These are phyloP conservation scores for Calliphora vicina DNA, from an alignment of 1,140 invertebrate genomes.

Conservation along the genomic window DNA sequence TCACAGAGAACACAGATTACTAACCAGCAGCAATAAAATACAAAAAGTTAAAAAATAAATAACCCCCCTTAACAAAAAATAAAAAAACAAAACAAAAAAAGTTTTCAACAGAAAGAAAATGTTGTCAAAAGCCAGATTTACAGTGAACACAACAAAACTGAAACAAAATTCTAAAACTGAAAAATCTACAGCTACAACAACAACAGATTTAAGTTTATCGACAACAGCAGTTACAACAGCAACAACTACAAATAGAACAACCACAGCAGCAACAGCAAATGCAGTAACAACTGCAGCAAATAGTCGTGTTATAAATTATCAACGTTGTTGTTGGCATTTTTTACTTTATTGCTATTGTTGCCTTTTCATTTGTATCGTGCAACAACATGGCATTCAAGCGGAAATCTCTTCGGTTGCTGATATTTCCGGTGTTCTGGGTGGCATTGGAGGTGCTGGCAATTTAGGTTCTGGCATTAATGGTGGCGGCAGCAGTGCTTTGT, in stretches of 20 bases:
- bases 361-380: slow-evolving; percentile 12
- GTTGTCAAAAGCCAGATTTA: neutral
- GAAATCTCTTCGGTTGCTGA: slow-evolving; percentile 36
- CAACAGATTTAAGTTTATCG: neutral
- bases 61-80: too few relatives aligned
- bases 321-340: slow-evolving; percentile 22
- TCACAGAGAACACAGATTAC: neutral
- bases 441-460: neutral
- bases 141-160: neutral
- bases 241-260: neutral
- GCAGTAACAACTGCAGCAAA: neutral
- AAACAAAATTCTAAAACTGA: neutral
- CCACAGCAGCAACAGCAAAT: neutral
- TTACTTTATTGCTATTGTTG: slow-evolving; percentile 18
- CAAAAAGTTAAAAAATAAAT: neutral
- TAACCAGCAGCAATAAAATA: too few relatives aligned
- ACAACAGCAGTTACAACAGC: neutral
- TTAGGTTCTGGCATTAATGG: neutral
- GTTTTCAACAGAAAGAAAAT: neutral
- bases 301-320: neutral
- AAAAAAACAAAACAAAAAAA: too few relatives aligned
- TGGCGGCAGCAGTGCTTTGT: neutral
- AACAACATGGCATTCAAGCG: slow-evolving; percentile 16
- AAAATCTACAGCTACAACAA: neutral
- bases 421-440: slow-evolving; percentile 9